These are phyloP conservation scores for Ancistrus triradiatus DNA, from an alignment of 2,113 vertebrate species.

Conservation along the genomic window DNA sequence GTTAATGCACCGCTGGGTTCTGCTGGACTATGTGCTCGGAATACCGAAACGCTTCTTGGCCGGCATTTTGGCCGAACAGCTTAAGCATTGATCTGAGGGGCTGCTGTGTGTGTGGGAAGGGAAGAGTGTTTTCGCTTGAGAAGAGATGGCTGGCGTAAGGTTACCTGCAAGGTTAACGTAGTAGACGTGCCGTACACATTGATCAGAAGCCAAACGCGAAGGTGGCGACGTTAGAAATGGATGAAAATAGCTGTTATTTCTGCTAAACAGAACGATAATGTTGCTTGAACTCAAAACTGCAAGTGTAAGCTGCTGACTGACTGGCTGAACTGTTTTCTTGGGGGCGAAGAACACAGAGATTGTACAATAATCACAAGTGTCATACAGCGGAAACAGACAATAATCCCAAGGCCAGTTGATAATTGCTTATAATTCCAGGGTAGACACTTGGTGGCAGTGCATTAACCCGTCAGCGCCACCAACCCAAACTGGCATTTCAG, in stretches of 20 bases:
- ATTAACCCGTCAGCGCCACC: no score
- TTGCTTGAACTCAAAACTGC: no score
- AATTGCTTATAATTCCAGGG: no score
- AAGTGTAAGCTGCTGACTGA: background rate
- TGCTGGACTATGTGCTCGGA: conserved; percentile 6
- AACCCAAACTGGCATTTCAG: background rate
- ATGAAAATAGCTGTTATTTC: conserved; percentile 18
- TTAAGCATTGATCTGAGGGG: conserved; percentile 16
- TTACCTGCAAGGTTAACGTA: conserved; percentile 37
- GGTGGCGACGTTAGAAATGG: conserved; percentile 1
- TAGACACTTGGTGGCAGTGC: no score
- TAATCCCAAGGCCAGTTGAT: no score
- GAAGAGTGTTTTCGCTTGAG: background rate
- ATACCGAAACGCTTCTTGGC: background rate
- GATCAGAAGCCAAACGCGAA: conserved; percentile 14
- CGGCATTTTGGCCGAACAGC: background rate
- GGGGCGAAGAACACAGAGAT: no score
- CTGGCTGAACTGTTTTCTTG: background rate
- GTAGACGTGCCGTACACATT: conserved; percentile 18
- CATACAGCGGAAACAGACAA: background rate
- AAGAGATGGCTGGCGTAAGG: background rate
- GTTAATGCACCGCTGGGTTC: background rate
- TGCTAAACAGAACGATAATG: background rate
- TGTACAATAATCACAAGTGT: no score
- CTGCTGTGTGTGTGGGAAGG: background rate